Conservation (phyloP, 2,797 vertebrate genomes). For the Pipistrellus nathusii region DNA sequence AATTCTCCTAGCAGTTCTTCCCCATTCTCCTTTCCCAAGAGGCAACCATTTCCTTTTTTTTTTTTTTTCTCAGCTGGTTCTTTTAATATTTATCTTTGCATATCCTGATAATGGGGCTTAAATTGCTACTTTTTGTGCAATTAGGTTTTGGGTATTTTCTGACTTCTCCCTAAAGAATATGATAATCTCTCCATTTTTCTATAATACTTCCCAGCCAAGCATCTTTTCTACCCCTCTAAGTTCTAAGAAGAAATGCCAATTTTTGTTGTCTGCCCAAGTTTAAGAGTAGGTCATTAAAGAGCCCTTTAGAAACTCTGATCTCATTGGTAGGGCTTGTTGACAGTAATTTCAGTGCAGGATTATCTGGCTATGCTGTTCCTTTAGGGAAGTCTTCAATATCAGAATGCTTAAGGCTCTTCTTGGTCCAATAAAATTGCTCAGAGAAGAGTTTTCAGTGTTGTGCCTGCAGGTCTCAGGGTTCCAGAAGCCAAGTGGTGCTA, state of each 20-base stretch:
- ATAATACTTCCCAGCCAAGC: neutral
- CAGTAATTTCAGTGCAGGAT: neutral
- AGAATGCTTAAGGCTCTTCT: neutral
- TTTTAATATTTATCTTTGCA: conserved; percentile 43
- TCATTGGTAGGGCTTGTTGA: neutral
- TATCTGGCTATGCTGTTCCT: neutral
- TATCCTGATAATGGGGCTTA: neutral
- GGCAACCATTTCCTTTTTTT: neutral
- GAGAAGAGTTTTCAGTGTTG: neutral
- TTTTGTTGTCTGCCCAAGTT: neutral
- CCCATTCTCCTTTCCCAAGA: neutral
- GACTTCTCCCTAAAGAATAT: neutral
- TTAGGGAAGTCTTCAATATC: neutral
- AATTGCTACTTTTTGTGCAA: neutral
- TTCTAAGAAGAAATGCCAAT: neutral
- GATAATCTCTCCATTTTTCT: neutral
- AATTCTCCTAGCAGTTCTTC: neutral
- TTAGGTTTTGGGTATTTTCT: conserved; percentile 45
- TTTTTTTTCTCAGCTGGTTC: neutral
- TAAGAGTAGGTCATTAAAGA: neutral
- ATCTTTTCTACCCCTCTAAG: neutral
- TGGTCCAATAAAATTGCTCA: neutral
- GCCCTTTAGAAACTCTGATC: neutral
- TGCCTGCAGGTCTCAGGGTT: neutral
- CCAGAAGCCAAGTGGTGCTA: neutral